Base-by-base conservation (phyloP, 1,140 invertebrate genomes). In the Ceratosolen solmsi region DNA sequence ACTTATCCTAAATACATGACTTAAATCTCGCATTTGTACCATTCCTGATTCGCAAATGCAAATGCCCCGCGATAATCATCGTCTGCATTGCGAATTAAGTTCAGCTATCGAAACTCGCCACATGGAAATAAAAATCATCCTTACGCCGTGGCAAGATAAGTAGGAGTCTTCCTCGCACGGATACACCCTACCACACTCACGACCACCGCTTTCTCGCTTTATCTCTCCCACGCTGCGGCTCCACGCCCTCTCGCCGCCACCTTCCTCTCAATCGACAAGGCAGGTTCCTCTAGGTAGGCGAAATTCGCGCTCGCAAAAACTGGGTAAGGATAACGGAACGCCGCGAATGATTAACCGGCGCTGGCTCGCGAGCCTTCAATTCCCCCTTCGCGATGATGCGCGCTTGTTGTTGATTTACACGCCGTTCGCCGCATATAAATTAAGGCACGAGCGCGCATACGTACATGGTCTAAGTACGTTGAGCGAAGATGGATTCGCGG, bases 101-200 rank as follows among this genome's bases (percentile, higher is more conserved):
- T 13, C 25, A 9, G 20, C 25, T 54, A 27, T 51, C 20, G 8
- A 46, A 30, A 27, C 27, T 46, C 46, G 22, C 3, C 0, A 22
- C 17, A 38, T 17, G 25, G 58, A 74, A 38, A 38, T 11, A 58
- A 25, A 56, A 73, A 8, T 15, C 54, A 60, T 60, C 41, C 41
- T 46, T 46, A 8, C 7, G 41, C 5, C 13, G 41, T 13, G 13
- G 13, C 13, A 13, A 46, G 41, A 46, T 46, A 46, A 46, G 41
- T 46, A 87, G 74, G 85, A 89, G 88, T 88, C 88, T 88, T 87
- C 88, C 79, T 82, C 79, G 84, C 84, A 79, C 17, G 73, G 83
- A 83, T n/a, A n/a, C n/a, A n/a, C n/a, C n/a, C n/a, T n/a, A n/a
- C n/a, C n/a, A n/a, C n/a, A n/a, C 63, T 33, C 5, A 8, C 13